Evolutionary conservation across 2,113 vertebrate species (phyloP), one percentile per base, ranked within the genome.

Genomic region (Bubalus kerabau): DNA sequence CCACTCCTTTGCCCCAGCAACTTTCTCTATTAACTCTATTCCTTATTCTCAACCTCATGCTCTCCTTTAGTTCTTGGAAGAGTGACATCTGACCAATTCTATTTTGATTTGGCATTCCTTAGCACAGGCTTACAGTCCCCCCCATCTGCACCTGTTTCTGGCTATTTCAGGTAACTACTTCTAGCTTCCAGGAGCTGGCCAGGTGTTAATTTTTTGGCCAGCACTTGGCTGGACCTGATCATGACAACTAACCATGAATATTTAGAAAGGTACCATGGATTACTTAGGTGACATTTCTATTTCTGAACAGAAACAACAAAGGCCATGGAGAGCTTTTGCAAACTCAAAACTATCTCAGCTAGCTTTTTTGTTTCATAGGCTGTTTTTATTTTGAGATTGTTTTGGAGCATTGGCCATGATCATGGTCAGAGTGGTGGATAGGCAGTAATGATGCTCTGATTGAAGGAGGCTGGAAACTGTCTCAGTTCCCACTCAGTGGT

Each of bases 31-130:
- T 84, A 76, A 6, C 8, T 93, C 21, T 0, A 6, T 83, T 48
- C 50, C 64, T 85, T 62, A 76, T 71, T 93, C 43, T 78, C 90
- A 48, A 17, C 54, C 64, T 93, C 43, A 46, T 74, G 11, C 10
- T 88, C 36, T 85, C 19, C 32, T 10, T 82, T 62, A 56, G 50
- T 67, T 85, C 91, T 95, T 94, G 60, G 93, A 96, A 97, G 56
- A 40, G 50, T 56, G 82, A 89, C 43, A 89, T 71, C 24, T 67
- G 90, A 89, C 59, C 81, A 90, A 36, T 28, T 14, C 30, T 48
- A 64, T 32, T 67, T 85, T 78, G 64, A 91, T 24, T 60, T 96
- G 93, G 30, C 64, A 84, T 59, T 87, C 57, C 46, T 46, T 50
- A 88, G 64, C 32, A 82, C 9, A 95, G 46, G 32, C 36, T 95